These are phyloP conservation scores for Drosophila sturtevanti DNA, from an alignment of 1,140 invertebrate genomes.

Conservation along the genomic window DNA sequence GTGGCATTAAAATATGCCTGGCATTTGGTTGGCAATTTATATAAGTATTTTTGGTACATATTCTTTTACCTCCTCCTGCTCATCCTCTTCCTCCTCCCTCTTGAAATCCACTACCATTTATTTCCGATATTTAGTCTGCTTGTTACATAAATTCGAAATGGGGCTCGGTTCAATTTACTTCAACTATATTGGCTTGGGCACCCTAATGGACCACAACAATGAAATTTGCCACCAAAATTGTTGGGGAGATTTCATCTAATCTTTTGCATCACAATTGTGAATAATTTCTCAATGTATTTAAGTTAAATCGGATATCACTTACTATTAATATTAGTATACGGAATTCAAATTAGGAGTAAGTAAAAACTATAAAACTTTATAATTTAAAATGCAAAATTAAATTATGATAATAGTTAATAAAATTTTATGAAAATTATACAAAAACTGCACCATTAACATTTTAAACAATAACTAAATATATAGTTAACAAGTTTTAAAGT, in stretches of 20 bases:
- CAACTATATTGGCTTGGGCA: not conserved
- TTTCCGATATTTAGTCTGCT: slow-evolving; percentile 2
- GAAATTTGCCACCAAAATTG: not conserved
- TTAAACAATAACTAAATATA: too few species aligned
- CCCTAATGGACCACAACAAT: slow-evolving; percentile 4
- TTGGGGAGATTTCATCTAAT: not conserved
- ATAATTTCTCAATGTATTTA: not conserved
- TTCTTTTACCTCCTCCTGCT: too few species aligned
- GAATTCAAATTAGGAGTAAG: too few species aligned
- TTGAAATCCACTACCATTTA: not conserved
- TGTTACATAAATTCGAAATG: slow-evolving; percentile 5
- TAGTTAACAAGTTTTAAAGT: too few species aligned
- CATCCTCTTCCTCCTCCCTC: too few species aligned
- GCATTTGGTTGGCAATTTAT: slow-evolving; percentile 5
- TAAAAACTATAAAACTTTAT: too few species aligned
- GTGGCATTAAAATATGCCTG: slow-evolving; percentile 6
- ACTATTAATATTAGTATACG: not conserved
- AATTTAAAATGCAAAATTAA: too few species aligned
- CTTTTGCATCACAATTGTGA: not conserved
- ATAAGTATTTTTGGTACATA: not conserved
- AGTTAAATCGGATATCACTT: not conserved
- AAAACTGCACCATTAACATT: too few species aligned
- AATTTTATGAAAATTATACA: too few species aligned
- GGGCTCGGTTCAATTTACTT: not conserved
- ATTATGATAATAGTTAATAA: too few species aligned